Base-by-base conservation (phyloP, 1,140 invertebrate genomes). In the Drosophila bipectinata region DNA sequence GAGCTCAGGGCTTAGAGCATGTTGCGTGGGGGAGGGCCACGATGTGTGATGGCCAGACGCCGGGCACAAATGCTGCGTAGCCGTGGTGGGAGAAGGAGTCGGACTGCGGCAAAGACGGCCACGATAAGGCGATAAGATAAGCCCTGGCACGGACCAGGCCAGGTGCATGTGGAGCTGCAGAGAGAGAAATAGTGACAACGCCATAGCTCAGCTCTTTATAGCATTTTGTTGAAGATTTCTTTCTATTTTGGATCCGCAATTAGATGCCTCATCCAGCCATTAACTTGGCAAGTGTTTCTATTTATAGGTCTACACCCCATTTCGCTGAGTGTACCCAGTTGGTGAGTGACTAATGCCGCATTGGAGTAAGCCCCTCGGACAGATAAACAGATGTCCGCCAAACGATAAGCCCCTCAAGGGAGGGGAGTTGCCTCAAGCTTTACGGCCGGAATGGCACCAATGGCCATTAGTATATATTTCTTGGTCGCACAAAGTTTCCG, bases 41-140 rank as follows among this genome's bases (percentile, higher is more conserved):
- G 26, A 26, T 55, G 26, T 28, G 26, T 28, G 26, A 28, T 28
- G 26, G 49, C 30, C 39, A 24, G 51, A 24, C 26, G 18, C 56
- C 14, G 51, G 57, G 55, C 51, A 37, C 45, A 53, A 73, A 18
- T 44, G 32, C n/a, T 44, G 39, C 34, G 10, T 26, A 26, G 26
- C 26, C 26, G 26, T 26, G 26, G 26, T 37, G 10, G 34, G 34
- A 37, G 34, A 10, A 39, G 45, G 61, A 62, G 63, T 63, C 45
- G 34, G 37, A 76, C 47, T 37, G 56, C 72, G 55, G 34, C 63
- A 32, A 47, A 52, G 21, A 41, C 44, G 62, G 47, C 55, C 18
- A 30, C 30, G 37, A 67, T 58, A 58, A 69, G 34, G 49, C 18
- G 74, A 77, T 77, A 62, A 77, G 74, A 77, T 77, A 77, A 77